Conservation (phyloP, 1,140 invertebrate genomes). For the Drosophila orosa region DNA sequence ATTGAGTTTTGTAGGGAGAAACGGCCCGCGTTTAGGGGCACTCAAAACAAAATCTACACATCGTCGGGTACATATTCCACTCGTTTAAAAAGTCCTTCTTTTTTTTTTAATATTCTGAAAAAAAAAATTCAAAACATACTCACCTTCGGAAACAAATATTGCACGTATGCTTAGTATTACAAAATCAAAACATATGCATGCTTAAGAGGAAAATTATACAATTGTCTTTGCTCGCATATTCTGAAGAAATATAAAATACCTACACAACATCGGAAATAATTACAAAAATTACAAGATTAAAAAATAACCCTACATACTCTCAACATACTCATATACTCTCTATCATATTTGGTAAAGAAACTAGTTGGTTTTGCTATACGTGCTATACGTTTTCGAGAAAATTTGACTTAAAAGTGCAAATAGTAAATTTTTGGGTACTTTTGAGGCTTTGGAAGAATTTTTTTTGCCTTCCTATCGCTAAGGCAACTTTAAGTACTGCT, state of each 20-base stretch:
- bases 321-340: background rate
- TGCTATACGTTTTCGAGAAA: no score
- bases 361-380: no score
- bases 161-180: background rate
- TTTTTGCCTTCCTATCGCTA: no score
- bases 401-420: no score
- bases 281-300: background rate
- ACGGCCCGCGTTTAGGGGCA: background rate
- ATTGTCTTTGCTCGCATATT: background rate
- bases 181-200: background rate
- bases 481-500: no score
- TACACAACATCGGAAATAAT: background rate
- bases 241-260: background rate
- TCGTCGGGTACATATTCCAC: background rate
- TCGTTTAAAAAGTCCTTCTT: no score
- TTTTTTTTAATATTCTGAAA: background rate
- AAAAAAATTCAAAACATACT: background rate
- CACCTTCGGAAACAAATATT: background rate
- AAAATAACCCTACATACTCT: background rate
- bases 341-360: background rate
- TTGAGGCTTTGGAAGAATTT: no score
- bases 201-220: background rate
- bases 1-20: no score
- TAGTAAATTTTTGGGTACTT: no score
- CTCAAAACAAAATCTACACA: background rate